Evolutionary conservation across 2,113 vertebrate genomes (phyloP).

Genomic region (Amphiprion ocellaris): DNA sequence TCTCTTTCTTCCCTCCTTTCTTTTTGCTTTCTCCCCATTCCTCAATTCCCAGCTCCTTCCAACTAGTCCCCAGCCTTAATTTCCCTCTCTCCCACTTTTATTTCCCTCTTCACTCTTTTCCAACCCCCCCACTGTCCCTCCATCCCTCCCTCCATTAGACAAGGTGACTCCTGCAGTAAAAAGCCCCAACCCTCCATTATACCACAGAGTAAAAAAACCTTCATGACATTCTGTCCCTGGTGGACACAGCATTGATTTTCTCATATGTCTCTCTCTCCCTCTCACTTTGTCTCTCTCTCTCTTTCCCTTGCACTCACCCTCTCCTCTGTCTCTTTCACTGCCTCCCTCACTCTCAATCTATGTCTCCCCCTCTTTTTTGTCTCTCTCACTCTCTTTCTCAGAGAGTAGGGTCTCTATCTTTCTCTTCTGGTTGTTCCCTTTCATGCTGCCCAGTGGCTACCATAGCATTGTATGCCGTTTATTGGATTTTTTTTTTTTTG

Average conservation of each 20-base stretch:
- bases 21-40: neutral
- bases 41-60: neutral
- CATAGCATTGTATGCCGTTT: conserved; percentile 18
- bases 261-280: conserved; percentile 53
- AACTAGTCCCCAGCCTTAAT: neutral
- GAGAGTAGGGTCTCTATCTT: conserved; percentile 19
- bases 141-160: conserved; percentile 74
- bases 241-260: conserved; percentile 82
- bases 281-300: conserved; percentile 12
- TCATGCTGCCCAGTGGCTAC: conserved; percentile 53
- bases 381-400: conserved; percentile 25
- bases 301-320: conserved; percentile 21
- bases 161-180: conserved; percentile 83
- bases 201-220: conserved; percentile 65
- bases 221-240: conserved; percentile 80
- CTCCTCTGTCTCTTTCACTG: conserved; percentile 7
- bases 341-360: conserved; percentile 4
- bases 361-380: conserved; percentile 25
- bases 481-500: conserved; percentile 22
- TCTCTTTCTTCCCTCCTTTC: neutral
- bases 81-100: conserved; percentile 3
- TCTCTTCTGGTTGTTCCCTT: conserved; percentile 31
- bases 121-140: conserved; percentile 9
- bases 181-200: conserved; percentile 76
- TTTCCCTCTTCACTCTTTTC: conserved; percentile 8